Evolutionary conservation across 1,140 invertebrate species (phyloP).

Genomic region (Eriocheir sinensis): DNA sequence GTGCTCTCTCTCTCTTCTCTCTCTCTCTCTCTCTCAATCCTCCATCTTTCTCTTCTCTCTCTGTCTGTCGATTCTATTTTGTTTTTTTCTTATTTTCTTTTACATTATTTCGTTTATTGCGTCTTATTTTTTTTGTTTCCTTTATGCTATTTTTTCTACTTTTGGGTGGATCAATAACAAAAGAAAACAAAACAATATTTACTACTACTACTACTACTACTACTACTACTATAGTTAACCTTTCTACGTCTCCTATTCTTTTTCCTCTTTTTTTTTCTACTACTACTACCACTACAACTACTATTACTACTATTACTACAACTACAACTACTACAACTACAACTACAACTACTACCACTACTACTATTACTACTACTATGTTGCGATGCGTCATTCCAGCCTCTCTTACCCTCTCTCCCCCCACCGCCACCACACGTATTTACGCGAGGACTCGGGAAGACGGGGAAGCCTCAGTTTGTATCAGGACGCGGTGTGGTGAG

Average conservation of each 20-base stretch:
- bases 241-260: too few species aligned
- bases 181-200: too few species aligned
- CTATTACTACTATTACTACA: neutral
- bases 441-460: neutral
- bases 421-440: neutral
- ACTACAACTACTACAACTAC: neutral
- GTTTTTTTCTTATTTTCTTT: neutral
- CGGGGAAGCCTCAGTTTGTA: neutral
- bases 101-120: neutral
- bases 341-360: neutral
- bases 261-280: neutral
- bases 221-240: neutral
- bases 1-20: too few species aligned
- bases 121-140: neutral
- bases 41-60: too few species aligned
- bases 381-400: too few species aligned
- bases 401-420: too few species aligned
- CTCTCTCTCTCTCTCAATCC: too few species aligned
- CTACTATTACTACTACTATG: too few species aligned
- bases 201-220: neutral
- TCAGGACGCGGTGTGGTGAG: neutral
- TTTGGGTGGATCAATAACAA: too few species aligned
- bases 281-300: neutral
- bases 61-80: too few species aligned
- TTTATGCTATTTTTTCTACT: neutral